Percentiles rank a stretch among this genome's conserved stretches.
These are phyloP conservation scores for Dendrolimus kikuchii DNA, from an alignment of 1,140 invertebrate species.

Conservation along the genomic window DNA sequence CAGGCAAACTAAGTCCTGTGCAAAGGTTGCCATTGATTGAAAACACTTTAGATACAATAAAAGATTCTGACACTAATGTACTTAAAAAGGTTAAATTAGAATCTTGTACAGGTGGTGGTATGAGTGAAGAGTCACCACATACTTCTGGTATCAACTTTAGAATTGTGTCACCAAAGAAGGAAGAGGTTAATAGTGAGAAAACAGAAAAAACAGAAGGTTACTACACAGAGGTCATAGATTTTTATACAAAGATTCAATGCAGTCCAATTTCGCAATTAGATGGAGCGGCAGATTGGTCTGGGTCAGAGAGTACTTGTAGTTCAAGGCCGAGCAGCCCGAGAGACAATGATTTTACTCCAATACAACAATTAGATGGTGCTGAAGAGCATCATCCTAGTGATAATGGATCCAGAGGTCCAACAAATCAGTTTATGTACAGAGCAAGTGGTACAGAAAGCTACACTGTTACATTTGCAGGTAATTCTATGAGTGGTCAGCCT, in stretches of 20 bases:
- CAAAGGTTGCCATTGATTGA: constrained; percentile 40
- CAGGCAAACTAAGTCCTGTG: constrained; percentile 57
- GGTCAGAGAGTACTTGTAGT: constrained; percentile 60
- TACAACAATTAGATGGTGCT: constrained; percentile 83
- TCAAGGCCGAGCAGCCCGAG: constrained; percentile 54
- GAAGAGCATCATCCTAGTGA: constrained; percentile 76
- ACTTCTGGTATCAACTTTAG: constrained; percentile 50
- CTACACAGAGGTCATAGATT: constrained; percentile 66
- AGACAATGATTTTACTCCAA: constrained; percentile 59
- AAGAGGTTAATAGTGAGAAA: constrained; percentile 41
- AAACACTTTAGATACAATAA: constrained; percentile 45
- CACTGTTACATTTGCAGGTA: constrained; percentile 64
- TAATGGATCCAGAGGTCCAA: constrained; percentile 44
- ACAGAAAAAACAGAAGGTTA: constrained; percentile 60
- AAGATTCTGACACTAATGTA: constrained; percentile 24
- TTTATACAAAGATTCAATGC: constrained; percentile 69
- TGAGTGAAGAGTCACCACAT: constrained; percentile 51
- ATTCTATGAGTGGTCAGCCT: constrained; percentile 54
- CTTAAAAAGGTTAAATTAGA: constrained; percentile 54
- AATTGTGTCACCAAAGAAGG: constrained; percentile 54
- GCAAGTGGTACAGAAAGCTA: constrained; percentile 66
- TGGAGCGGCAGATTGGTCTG: constrained; percentile 75
- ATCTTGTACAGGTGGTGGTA: constrained; percentile 24
- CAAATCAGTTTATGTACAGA: constrained; percentile 63
- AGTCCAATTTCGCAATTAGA: constrained; percentile 75